Evolutionary conservation across 2,113 vertebrate genomes (phyloP), one percentile per base, ranked within the genome.

Genomic region (Malaclemys terrapin): DNA sequence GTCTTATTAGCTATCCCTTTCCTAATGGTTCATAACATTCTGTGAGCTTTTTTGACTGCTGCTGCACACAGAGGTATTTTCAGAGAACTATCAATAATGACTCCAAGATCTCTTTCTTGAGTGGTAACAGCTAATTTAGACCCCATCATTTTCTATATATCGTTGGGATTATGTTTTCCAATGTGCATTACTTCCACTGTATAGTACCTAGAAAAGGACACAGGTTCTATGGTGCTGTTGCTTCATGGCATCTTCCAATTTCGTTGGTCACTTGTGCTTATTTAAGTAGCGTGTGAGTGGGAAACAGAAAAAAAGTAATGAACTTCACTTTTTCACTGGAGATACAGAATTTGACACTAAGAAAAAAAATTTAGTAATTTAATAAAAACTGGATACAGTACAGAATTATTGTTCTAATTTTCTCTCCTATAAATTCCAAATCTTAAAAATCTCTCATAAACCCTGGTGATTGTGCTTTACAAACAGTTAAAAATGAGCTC

Each of bases 391-490:
- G 25, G 94, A 80, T 78, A 90, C 85, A 87, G 82, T 91, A 76
- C 84, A 92, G 90, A 95, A 76, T 82, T 88, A 76, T 82, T 86
- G 12, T 56, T 82, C 79, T 80, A 42, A 89, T 85, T 96, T 79
- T 79, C 20, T 31, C 49, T 95, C 84, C 56, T 49, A 82, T 89
- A 78, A 69, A 79, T 80, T 52, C 76, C 90, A 31, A 85, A 82
- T 85, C 93, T 84, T 62, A 94, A 62, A 94, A 96, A 56, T 96
- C 89, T 56, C 76, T 47, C 80, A 80, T 52, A 88, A 84, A 31
- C 59, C 25, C 4, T 91, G 88, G 57, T 76, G 80, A 80, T n/a
- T 50, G 92, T 90, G 29, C 84, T 93, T 96, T 94, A 87, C 84
- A 88, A 24, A 89, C 84, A 86, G 56, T 65, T n/a, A n/a, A n/a